phyloP scores from a whole-genome alignment of 2,888 invertebrate species.

The Nowickia ferox region DNA sequence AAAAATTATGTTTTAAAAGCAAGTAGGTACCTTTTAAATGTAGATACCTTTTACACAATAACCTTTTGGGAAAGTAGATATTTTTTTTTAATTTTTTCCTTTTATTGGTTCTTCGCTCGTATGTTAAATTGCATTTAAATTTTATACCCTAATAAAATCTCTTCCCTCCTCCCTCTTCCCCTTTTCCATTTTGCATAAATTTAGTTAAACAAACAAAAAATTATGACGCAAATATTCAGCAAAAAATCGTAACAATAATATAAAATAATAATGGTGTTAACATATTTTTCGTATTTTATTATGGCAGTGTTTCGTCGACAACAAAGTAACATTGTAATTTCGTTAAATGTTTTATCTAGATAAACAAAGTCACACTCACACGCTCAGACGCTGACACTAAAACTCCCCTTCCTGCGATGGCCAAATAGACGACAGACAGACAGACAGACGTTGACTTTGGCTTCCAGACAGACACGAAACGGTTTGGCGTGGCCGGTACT shows the following conservation, averaged over 20 bases:
- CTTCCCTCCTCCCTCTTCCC: background rate
- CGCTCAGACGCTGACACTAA: constrained; percentile 30
- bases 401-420: constrained; percentile 1
- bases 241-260: background rate
- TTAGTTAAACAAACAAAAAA: constrained; percentile 16
- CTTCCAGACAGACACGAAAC: constrained; percentile 52
- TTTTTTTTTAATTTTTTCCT: background rate
- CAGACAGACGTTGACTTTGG: constrained; percentile 28
- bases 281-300: constrained; percentile 18
- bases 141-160: background rate
- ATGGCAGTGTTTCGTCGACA: constrained; percentile 23
- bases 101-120: no score
- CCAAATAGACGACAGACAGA: background rate
- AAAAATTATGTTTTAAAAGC: no score
- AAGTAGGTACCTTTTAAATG: no score
- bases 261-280: constrained; percentile 32
- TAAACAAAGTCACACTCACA: constrained; percentile 68
- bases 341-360: constrained; percentile 72
- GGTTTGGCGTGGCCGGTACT: background rate
- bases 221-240: constrained; percentile 1
- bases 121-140: background rate
- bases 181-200: background rate
- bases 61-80: no score
- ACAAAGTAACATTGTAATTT: constrained; percentile 64
- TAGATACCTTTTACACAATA: no score